Base-by-base conservation (phyloP, 2,113 vertebrate genomes). In the Antennarius striatus region DNA sequence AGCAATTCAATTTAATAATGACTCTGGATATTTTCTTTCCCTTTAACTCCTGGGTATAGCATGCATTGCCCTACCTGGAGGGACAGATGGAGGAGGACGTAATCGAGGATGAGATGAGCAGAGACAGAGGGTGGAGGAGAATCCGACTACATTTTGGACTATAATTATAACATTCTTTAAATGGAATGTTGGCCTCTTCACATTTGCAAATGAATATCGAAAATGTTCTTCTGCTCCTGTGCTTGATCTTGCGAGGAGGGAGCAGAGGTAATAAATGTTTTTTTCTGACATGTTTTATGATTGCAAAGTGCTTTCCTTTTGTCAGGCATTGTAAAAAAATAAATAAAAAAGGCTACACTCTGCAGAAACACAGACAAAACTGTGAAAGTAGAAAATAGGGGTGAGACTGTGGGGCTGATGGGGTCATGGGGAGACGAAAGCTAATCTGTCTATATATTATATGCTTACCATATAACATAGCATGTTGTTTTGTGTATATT, bases 1-100 rank as follows among this genome's bases (percentile, higher is more conserved):
- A 78, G 82, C 61, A 42, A 79, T 83, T 83, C 63, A 56, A 73
- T 78, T 73, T 77, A 78, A 76, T 80, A 82, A 86, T 69, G 71
- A 83, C 75, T 81, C 69, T 47, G 54, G 67, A 67, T 85, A 71
- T 51, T 70, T 77, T 51, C 68, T 77, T 81, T 80, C 74, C 32
- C 58, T 75, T 79, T 81, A 62, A 81, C 70, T 68, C 67, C 45
- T 73, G 58, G 68, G 62, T 66, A 59, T 16, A 49, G 63, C 75
- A 67, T 54, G 39, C n/a, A 49, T 76, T 63, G 63, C 48, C 22
- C 54, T 75, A 79, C 78, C 84, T 89, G 80, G 77, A 77, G 80
- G 77, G 69, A 74, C 56, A 53, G 56, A 79, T 74, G 59, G 76
- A 71, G 56, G n/a, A 64, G 40, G 30, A 80, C 30, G 75, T 49